Evolutionary conservation across 2,888 invertebrate species (phyloP).

Genomic region (Bhutanitis thaidina): DNA sequence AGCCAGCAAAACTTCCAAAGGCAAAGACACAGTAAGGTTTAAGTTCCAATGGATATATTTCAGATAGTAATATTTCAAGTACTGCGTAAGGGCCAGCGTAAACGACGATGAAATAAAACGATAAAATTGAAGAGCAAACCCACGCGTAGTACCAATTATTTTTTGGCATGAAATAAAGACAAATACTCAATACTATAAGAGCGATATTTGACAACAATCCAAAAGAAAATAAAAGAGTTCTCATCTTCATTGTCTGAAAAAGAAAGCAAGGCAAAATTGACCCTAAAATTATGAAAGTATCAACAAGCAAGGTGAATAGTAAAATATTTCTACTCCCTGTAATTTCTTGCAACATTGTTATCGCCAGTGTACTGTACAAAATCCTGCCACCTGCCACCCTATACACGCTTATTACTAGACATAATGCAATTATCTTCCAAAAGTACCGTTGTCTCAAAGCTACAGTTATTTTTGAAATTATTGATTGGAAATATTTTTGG

Average conservation of each 20-base stretch:
- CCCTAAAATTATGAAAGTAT: slow-evolving; percentile 24
- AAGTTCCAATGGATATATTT: slow-evolving; percentile 34
- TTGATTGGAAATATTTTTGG: slow-evolving; percentile 5
- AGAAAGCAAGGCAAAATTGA: slow-evolving; percentile 21
- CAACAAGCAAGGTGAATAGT: slow-evolving; percentile 23
- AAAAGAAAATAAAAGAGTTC: slow-evolving; percentile 21
- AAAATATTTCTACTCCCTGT: slow-evolving; percentile 25
- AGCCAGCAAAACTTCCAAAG: slow-evolving; percentile 24
- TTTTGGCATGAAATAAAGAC: slow-evolving; percentile 22
- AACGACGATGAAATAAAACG: slow-evolving; percentile 27
- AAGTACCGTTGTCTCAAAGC: slow-evolving; percentile 22
- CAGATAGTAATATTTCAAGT: slow-evolving; percentile 30
- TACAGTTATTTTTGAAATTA: slow-evolving; percentile 11
- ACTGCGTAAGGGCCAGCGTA: slow-evolving; percentile 33
- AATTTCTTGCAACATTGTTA: slow-evolving; percentile 27
- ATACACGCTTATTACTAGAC: slow-evolving; percentile 19
- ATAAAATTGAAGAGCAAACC: slow-evolving; percentile 26
- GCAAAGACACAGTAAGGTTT: slow-evolving; percentile 27
- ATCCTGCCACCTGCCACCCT: slow-evolving; percentile 24
- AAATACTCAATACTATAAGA: slow-evolving; percentile 20
- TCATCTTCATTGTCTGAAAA: slow-evolving; percentile 23
- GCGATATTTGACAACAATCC: slow-evolving; percentile 22
- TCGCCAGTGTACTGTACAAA: slow-evolving; percentile 24
- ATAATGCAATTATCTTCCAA: slow-evolving; percentile 21
- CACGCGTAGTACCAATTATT: slow-evolving; percentile 17